A percentile compares a stretch with the other conserved stretches of the same genome.
Evolutionary conservation across 2,113 vertebrate genomes (phyloP).

Genomic region (Aleadryas rufinucha): DNA sequence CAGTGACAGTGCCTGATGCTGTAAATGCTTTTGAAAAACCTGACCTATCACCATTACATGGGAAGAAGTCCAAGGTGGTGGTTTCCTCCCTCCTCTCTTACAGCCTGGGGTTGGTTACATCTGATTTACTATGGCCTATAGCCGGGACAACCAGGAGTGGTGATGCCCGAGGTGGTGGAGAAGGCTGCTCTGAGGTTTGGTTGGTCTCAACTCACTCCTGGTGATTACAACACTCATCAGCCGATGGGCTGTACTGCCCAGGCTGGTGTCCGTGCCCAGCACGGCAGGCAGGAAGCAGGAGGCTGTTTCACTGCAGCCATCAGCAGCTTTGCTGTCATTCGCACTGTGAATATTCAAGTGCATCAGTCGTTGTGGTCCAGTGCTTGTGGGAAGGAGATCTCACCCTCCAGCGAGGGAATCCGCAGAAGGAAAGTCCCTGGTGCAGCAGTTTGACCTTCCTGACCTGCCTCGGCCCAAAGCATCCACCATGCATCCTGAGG

Average conservation of each 20-base stretch:
- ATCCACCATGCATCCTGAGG: accelerated
- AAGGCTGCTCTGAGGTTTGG: neutral
- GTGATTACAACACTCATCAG: neutral
- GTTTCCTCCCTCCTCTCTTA: neutral
- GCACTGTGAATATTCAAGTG: accelerated
- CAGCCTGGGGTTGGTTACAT: neutral
- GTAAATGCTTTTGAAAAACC: neutral
- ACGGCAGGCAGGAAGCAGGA: neutral
- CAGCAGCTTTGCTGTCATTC: neutral
- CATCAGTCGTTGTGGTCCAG: accelerated
- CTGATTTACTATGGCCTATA: neutral
- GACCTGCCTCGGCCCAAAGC: neutral
- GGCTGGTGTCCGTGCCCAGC: neutral
- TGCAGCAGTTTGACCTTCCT: neutral
- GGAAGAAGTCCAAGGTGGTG: neutral
- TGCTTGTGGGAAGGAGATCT: accelerated
- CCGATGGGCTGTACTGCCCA: accelerated
- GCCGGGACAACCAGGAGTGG: neutral
- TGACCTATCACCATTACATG: neutral
- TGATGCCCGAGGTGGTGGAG: neutral
- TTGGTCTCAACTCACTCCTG: neutral
- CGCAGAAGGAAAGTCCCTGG: neutral
- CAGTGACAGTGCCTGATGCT: neutral
- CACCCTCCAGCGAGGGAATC: neutral
- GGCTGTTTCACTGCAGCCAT: neutral